Conservation (phyloP, 2,888 invertebrate genomes). For the Seira sanloemensis region DNA sequence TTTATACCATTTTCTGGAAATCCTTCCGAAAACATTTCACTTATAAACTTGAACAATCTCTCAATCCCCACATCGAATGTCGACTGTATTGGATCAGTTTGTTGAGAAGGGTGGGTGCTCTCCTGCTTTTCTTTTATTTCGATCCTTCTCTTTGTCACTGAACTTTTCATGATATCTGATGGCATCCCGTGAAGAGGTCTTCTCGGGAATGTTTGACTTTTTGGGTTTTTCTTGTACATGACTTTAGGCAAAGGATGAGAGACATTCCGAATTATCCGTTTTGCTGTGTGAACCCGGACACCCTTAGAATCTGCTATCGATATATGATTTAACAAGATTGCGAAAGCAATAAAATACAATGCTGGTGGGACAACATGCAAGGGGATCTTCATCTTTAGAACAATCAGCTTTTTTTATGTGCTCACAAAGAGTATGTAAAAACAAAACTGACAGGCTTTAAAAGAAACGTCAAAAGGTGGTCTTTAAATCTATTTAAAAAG, state of each 20-base stretch:
- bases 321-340: too few species aligned
- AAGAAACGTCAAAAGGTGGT: too few species aligned
- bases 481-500: too few species aligned
- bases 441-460: too few species aligned
- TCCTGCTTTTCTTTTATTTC: neutral
- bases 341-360: neutral
- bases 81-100: slow-evolving; percentile 3
- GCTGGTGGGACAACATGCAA: neutral
- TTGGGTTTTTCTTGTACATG: neutral
- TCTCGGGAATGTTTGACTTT: slow-evolving; percentile 17
- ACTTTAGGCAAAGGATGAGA: neutral
- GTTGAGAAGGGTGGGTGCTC: neutral
- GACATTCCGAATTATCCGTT: neutral
- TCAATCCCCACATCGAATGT: slow-evolving; percentile 30
- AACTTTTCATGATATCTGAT: neutral
- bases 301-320: slow-evolving; percentile 2
- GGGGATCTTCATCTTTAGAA: too few species aligned
- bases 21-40: neutral
- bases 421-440: neutral
- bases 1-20: neutral
- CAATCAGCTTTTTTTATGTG: too few species aligned
- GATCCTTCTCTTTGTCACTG: neutral
- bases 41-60: neutral
- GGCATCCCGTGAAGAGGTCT: neutral
- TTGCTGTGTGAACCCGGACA: neutral